A percentile compares a stretch with the other conserved stretches of the same genome.
Evolutionary conservation across 2,797 vertebrate genomes (phyloP).

Genomic region (Anableps anableps): DNA sequence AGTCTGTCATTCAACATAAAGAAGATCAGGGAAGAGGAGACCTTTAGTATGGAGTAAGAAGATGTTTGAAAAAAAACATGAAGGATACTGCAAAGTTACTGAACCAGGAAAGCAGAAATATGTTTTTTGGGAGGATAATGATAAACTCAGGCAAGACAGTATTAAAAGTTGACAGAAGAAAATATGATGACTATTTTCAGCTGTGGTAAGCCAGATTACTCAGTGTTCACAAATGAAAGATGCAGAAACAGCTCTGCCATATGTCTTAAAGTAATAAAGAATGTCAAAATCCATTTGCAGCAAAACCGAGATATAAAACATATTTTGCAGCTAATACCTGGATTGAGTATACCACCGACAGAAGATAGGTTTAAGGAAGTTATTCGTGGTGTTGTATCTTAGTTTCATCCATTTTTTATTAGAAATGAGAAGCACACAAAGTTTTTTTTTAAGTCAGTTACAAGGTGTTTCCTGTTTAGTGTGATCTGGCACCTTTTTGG

Average conservation of each 20-base stretch:
- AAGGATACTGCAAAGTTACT: conserved; percentile 33
- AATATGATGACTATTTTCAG: conserved; percentile 46
- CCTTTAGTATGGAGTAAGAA: conserved; percentile 40
- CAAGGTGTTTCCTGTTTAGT: conserved; percentile 39
- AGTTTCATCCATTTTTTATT: conserved; percentile 54
- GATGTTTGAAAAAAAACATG: conserved; percentile 12
- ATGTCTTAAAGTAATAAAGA: conserved; percentile 53
- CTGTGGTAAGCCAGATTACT: conserved; percentile 50
- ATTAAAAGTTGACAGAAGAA: conserved; percentile 49
- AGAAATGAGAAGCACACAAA: conserved; percentile 31
- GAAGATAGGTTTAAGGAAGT: conserved; percentile 43
- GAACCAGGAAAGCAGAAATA: conserved; percentile 36
- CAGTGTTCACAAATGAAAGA: conserved; percentile 32
- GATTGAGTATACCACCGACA: conserved; percentile 34
- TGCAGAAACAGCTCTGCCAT: conserved; percentile 34
- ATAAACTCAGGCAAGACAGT: conserved; percentile 41
- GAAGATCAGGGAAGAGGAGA: conserved; percentile 24
- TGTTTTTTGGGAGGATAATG: conserved; percentile 51
- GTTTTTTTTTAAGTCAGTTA: conserved; percentile 26
- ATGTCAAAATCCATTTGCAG: conserved; percentile 44
- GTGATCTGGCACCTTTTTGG: conserved; percentile 29
- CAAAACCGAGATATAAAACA: conserved; percentile 48
- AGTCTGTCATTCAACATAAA: conserved; percentile 55
- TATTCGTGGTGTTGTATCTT: conserved; percentile 30
- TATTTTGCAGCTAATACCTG: conserved; percentile 41